A percentile compares a stretch with the other conserved stretches of the same genome.
Conservation (phyloP, 2,888 invertebrate genomes). For the Sycophila texana region DNA sequence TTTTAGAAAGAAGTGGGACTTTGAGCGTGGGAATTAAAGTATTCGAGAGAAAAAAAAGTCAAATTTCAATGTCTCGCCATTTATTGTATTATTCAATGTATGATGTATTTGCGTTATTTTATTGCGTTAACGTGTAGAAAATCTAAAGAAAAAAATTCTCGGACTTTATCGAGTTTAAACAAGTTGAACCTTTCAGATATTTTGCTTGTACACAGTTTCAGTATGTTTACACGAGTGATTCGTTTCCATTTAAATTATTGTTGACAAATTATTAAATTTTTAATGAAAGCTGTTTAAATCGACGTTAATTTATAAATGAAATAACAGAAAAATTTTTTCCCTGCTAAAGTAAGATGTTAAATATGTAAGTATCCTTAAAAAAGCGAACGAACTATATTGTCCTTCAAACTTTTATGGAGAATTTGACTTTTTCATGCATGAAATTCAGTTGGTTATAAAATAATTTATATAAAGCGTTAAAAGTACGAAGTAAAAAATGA, state of each 20-base stretch:
- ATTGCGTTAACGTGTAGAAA: background rate
- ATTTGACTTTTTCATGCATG: conserved; percentile 9
- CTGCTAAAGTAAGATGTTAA: conserved; percentile 40
- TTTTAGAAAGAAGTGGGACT: conserved; percentile 29
- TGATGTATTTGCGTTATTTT: conserved; percentile 29
- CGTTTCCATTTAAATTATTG: conserved; percentile 4
- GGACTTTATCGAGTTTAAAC: background rate
- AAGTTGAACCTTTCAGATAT: background rate
- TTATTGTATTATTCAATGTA: conserved; percentile 31
- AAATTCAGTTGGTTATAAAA: background rate
- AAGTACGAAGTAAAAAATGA: background rate
- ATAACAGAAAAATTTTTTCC: conserved; percentile 19
- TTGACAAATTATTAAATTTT: conserved; percentile 1
- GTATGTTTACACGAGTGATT: conserved; percentile 5
- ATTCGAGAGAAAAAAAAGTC: conserved; percentile 31
- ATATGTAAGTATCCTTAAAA: conserved; percentile 16
- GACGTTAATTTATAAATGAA: conserved; percentile 3
- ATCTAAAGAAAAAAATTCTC: conserved; percentile 35
- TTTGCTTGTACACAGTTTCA: conserved; percentile 9
- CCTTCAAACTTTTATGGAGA: conserved; percentile 20
- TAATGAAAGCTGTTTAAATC: background rate
- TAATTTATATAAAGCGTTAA: background rate
- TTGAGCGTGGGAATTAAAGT: conserved; percentile 34
- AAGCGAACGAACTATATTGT: background rate
- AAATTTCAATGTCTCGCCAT: conserved; percentile 20